Percentiles rank a stretch among this genome's conserved stretches.
Evolutionary conservation across 2,113 vertebrate genomes (phyloP).

Genomic region (Microcebus griseorufus): DNA sequence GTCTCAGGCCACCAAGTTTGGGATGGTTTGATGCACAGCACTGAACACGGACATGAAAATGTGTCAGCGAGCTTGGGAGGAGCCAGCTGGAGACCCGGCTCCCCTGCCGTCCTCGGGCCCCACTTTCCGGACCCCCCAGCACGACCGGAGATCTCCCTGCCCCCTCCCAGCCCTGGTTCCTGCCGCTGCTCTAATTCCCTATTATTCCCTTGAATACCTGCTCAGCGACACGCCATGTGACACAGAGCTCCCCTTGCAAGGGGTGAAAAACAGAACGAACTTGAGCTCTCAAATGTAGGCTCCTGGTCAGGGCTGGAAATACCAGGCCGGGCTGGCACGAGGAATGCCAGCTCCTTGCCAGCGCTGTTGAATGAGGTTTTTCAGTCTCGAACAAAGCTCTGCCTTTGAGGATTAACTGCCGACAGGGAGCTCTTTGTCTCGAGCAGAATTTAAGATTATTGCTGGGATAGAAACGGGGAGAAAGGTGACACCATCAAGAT

Average conservation of each 20-base stretch:
- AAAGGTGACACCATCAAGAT: conserved; percentile 80
- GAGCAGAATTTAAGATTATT: conserved; percentile 78
- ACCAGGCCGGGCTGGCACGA: conserved; percentile 63
- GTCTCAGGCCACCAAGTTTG: neutral
- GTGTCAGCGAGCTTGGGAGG: neutral
- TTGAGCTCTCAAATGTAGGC: neutral
- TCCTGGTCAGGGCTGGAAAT: conserved; percentile 46
- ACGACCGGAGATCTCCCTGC: fast-evolving
- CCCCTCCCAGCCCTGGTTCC: too few relatives aligned
- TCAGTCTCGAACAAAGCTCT: conserved; percentile 80
- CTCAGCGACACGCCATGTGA: neutral
- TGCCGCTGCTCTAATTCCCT: neutral
- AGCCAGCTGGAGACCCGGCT: neutral
- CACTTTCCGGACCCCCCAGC: fast-evolving
- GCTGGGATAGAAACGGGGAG: conserved; percentile 68
- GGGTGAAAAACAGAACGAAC: neutral
- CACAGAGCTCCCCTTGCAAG: neutral
- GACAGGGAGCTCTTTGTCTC: conserved; percentile 87
- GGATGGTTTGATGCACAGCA: neutral
- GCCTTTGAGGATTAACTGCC: conserved; percentile 79
- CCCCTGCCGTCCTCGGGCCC: neutral
- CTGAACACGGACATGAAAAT: fast-evolving
- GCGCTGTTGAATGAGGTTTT: conserved; percentile 65
- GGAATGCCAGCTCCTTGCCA: conserved; percentile 77
- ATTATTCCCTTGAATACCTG: neutral